Conservation (phyloP, 2,888 invertebrate genomes). For the Lepeophtheirus nordmannii region DNA sequence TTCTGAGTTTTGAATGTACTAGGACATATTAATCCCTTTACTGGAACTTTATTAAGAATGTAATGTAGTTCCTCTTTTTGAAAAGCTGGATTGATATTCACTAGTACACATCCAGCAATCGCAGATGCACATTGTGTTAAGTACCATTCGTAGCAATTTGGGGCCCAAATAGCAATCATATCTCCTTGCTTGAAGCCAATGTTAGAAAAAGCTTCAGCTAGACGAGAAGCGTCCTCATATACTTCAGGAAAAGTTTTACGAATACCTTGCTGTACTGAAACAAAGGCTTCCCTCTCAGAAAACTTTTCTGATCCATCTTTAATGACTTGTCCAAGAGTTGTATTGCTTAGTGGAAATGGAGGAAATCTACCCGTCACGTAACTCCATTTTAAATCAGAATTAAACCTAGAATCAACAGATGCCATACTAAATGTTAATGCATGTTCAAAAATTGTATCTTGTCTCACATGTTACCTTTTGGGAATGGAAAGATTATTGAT, state of each 20-base stretch:
- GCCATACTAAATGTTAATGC: background rate
- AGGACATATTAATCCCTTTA: constrained; percentile 50
- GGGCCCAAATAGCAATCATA: constrained; percentile 60
- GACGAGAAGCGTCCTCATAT: constrained; percentile 46
- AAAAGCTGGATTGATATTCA: constrained; percentile 61
- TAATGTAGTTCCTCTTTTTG: constrained; percentile 52
- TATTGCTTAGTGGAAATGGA: constrained; percentile 23
- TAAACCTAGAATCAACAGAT: background rate
- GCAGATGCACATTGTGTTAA: constrained; percentile 52
- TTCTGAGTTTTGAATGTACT: constrained; percentile 47
- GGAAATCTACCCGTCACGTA: constrained; percentile 1
- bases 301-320: constrained; percentile 41
- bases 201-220: constrained; percentile 54
- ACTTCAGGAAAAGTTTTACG: constrained; percentile 41
- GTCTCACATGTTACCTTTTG: no score
- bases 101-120: constrained; percentile 53
- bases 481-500: no score
- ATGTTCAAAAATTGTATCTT: background rate
- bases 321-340: constrained; percentile 45
- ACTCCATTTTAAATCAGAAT: constrained; percentile 16
- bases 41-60: constrained; percentile 52
- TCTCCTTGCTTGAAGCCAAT: constrained; percentile 56
- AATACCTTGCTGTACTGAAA: constrained; percentile 42
- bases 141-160: constrained; percentile 61
- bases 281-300: constrained; percentile 43